These are phyloP conservation scores for Greenwoodochromis staneri DNA, from an alignment of 2,113 vertebrate species.

Conservation along the genomic window DNA sequence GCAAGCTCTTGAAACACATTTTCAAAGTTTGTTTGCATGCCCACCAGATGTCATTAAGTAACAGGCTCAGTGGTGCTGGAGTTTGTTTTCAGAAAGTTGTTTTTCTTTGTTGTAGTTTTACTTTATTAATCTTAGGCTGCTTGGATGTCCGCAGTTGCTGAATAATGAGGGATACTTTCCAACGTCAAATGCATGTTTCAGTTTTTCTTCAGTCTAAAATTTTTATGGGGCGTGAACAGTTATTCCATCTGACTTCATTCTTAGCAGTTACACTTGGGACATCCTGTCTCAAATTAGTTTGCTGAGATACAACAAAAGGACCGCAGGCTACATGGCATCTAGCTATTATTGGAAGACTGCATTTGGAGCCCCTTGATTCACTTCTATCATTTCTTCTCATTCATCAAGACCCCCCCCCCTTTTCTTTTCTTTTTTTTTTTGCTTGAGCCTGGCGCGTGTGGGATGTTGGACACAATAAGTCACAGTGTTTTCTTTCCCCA, in stretches of 20 bases:
- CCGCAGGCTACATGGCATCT: neutral
- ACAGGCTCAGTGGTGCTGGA: neutral
- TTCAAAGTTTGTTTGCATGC: conserved; percentile 15
- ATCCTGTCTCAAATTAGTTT: neutral
- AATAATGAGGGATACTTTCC: neutral
- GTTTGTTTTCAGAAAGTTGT: neutral
- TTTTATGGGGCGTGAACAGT: neutral
- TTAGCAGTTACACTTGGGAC: neutral
- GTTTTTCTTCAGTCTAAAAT: neutral
- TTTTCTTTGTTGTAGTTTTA: neutral
- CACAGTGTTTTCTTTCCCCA: neutral
- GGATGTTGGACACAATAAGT: conserved; percentile 43
- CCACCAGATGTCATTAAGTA: neutral
- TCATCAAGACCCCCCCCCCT: neutral
- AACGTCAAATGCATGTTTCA: neutral
- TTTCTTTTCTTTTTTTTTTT: neutral
- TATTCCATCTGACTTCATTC: neutral
- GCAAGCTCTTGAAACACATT: conserved; percentile 22
- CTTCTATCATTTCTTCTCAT: conserved; percentile 33
- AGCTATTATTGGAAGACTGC: conserved; percentile 53
- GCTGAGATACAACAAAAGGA: conserved; percentile 5
- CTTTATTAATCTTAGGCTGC: neutral
- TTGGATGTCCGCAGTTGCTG: neutral
- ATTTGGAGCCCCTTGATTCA: conserved; percentile 44
- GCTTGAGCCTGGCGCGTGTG: conserved; percentile 17